Base-by-base conservation (phyloP, 2,113 vertebrate genomes). In the Conger conger region DNA sequence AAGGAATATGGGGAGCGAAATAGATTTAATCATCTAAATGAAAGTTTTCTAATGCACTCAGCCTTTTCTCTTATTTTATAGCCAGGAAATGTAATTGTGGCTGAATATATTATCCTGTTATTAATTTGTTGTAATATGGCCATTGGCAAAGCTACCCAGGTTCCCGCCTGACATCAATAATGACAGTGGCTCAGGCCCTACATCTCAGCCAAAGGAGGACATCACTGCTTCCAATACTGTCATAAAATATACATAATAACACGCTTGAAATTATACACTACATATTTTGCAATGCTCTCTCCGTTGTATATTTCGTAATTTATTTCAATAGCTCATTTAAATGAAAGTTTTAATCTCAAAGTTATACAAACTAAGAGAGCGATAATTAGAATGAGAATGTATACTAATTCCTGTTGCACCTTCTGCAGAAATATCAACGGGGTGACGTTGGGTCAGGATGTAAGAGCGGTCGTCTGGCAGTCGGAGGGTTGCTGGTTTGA, bases 81-180 rank as follows among this genome's bases (percentile, higher is more conserved):
- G 68, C 68, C 68, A 73, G 68, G 11, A 73, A 73, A 73, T 27
- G 9, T 73, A 33, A 73, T 73, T 73, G 68, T 30, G n/a, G 68
- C n/a, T 73, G 68, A 30, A 73, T 73, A 73, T 73, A 73, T 73
- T 73, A 73, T 33, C 68, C n/a, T 33, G n/a, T 73, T 30, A 73
- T 73, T 73, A 73, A 73, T 73, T 73, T 73, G 68, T 33, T 33
- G n/a, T 33, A 73, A 73, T 73, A 73, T 73, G 68, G 68, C n/a
- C 68, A 73, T 73, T 73, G 68, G 68, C 68, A 73, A 73, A 73
- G n/a, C 68, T 73, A 13, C 9, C 9, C 68, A 73, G 27, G 68
- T 73, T 27, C 68, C 68, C 27, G n/a, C n/a, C 27, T 73, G 68
- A 27, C 68, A 73, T 33, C 23, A 27, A 27, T 63, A 63, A 63